Evolutionary conservation across 2,888 invertebrate genomes (phyloP), one percentile per base, ranked within the genome.

Genomic region (Yponomeuta cagnagella): DNA sequence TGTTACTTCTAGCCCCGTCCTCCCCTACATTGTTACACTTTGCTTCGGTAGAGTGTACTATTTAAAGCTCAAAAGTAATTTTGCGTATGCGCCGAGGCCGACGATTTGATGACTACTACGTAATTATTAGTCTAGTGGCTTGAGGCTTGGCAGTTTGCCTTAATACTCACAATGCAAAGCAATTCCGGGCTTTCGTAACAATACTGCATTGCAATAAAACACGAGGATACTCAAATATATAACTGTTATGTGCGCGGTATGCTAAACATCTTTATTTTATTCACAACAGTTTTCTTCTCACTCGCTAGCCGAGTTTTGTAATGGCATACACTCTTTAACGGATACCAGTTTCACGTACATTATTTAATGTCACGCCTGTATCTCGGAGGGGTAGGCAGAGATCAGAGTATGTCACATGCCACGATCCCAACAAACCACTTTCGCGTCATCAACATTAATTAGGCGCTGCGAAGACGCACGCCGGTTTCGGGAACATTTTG

Each of bases 81-180:
- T 31, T 12, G 33, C 33, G n/a, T 31, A 10, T 23, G 12, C 31
- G 33, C 23, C 33, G 68, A 68, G 30, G 33, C 23, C 33, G 68
- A 68, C 68, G 68, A 68, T 68, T 68, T 68, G 68, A 68, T 52
- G 68, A 48, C 68, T 68, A 48, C 37, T 31, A 48, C 52, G 31
- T 52, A 52, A 52, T 52, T 68, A 48, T 43, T 48, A 52, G 52
- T 48, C 52, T 30, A 52, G 52, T 48, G 48, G 68, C 12, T 52
- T 68, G 68, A 52, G 48, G 68, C 30, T 52, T 68, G 68, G 68
- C 68, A 68, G 31, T 12, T 9, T 68, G 68, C 68, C 68, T 52
- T 15, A 48, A 15, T 15, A 43, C 43, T 67, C 23, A 52, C 37
- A 67, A 58, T 58, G 52, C 68, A 68, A 68, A 68, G 68, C 68